These are phyloP conservation scores for Sinosuthora webbiana DNA, from an alignment of 2,113 vertebrate species.

Conservation along the genomic window DNA sequence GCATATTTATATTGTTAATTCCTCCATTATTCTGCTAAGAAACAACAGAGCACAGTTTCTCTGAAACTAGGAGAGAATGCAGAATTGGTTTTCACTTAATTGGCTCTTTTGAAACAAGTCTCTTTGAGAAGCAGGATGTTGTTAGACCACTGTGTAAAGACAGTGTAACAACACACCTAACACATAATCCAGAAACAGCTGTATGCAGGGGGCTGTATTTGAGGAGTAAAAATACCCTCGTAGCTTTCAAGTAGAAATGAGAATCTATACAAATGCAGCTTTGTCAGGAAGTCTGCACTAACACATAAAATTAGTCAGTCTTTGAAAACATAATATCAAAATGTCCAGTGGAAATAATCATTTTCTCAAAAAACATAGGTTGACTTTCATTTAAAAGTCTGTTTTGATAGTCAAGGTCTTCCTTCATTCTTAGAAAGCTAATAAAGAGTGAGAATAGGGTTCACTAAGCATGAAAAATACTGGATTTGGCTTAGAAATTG, in stretches of 20 bases:
- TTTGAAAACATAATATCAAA: background rate
- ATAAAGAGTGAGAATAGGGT: background rate
- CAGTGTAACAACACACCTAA: background rate
- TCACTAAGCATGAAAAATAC: background rate
- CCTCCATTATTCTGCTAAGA: constrained; percentile 17
- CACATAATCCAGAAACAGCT: background rate
- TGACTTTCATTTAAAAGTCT: background rate
- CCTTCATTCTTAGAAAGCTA: background rate
- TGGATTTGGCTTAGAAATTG: background rate
- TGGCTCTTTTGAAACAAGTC: constrained; percentile 26
- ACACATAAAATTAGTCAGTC: background rate
- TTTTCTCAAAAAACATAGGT: background rate
- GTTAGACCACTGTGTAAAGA: background rate
- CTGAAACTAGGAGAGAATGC: constrained; percentile 25
- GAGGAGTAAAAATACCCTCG: background rate
- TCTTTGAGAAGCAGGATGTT: constrained; percentile 43
- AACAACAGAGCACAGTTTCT: constrained; percentile 1
- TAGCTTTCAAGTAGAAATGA: background rate
- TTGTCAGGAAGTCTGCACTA: background rate
- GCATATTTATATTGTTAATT: constrained; percentile 37
- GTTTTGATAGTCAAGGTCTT: background rate
- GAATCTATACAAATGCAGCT: background rate
- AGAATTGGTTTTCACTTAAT: constrained; percentile 51
- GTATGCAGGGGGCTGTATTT: background rate
- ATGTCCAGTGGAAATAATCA: background rate